A percentile compares a stretch with the other conserved stretches of the same genome.
Conservation (phyloP, 1,140 invertebrate species). For the Calephelis nemesis region DNA sequence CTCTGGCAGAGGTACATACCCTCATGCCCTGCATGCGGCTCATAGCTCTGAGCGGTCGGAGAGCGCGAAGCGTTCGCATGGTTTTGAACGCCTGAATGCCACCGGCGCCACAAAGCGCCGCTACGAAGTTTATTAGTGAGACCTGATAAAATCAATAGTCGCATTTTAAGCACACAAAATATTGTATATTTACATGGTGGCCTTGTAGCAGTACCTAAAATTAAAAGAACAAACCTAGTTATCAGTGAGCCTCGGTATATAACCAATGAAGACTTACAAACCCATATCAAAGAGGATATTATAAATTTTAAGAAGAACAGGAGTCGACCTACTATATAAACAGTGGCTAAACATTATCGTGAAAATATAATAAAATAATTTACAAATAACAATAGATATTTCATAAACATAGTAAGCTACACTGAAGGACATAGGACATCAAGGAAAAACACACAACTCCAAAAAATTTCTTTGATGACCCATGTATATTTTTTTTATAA, state of each 20-base stretch:
- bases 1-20: constrained; percentile 85
- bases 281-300: constrained; percentile 24
- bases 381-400: constrained; percentile 16
- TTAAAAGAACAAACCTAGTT: constrained; percentile 20
- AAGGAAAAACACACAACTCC: constrained; percentile 33
- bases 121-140: constrained; percentile 98
- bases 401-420: constrained; percentile 17
- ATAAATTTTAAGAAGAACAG: constrained; percentile 25
- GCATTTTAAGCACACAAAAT: constrained; percentile 34
- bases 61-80: constrained; percentile 96
- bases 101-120: constrained; percentile 94
- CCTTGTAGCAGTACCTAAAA: constrained; percentile 18
- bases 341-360: background rate
- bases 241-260: background rate
- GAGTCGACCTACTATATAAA: constrained; percentile 3
- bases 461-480: constrained; percentile 38
- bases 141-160: constrained; percentile 84
- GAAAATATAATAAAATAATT: constrained; percentile 16
- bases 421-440: constrained; percentile 25
- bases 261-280: constrained; percentile 37
- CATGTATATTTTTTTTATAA: constrained; percentile 11
- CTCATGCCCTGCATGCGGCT: constrained; percentile 98
- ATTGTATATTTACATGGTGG: constrained; percentile 11
- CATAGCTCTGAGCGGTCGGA: constrained; percentile 96
- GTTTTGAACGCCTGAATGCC: constrained; percentile 99